phyloP scores from a whole-genome alignment of 2,113 vertebrate species.

The Ceyx cyanopectus region DNA sequence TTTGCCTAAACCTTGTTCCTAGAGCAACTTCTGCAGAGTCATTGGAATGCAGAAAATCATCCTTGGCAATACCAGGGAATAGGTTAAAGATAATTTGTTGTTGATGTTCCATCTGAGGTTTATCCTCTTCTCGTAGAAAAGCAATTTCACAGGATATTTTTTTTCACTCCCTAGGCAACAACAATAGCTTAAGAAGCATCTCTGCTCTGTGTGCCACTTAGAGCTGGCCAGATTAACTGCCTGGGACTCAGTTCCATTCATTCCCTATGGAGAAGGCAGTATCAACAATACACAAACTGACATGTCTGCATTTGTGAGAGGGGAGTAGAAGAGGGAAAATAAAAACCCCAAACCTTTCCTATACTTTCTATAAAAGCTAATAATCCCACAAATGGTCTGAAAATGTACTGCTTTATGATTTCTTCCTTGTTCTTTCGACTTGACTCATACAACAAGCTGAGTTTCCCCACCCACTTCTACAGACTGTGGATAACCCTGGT shows the following conservation, averaged over 20 bases:
- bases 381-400: background rate
- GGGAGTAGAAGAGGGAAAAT: background rate
- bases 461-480: background rate
- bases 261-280: background rate
- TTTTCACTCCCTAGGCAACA: background rate
- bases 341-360: background rate
- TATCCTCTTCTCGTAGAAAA: background rate
- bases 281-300: background rate
- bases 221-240: background rate
- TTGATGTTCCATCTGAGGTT: background rate
- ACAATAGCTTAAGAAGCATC: background rate
- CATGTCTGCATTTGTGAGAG: background rate
- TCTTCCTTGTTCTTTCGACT: background rate
- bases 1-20: background rate
- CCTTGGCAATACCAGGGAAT: background rate
- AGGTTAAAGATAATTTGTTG: background rate
- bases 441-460: background rate
- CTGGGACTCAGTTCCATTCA: background rate
- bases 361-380: background rate
- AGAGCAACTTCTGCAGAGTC: background rate
- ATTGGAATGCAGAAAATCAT: background rate
- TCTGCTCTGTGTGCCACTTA: background rate
- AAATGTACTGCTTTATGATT: background rate
- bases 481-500: background rate
- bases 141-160: background rate